Conservation (phyloP, 2,888 invertebrate species). For the Drosophila suboccidentalis region DNA sequence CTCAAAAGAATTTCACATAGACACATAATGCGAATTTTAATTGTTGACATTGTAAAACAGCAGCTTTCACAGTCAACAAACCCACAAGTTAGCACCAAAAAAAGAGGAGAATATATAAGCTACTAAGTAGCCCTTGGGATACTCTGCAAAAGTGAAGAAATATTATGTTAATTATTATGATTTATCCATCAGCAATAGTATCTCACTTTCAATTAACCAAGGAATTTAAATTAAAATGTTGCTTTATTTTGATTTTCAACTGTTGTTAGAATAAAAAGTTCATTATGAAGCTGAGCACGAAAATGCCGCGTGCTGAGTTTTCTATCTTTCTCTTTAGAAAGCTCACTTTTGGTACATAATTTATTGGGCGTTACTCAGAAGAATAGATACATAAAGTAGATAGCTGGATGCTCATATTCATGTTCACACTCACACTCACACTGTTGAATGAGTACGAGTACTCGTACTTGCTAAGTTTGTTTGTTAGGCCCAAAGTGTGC, state of each 20-base stretch:
- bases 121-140: not conserved
- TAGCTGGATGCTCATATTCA: slow-evolving; percentile 30
- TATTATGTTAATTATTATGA: not conserved
- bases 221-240: slow-evolving; percentile 25
- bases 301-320: slow-evolving; percentile 16
- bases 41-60: slow-evolving; percentile 36
- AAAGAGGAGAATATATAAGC: not conserved
- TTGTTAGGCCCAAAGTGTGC: slow-evolving; percentile 46
- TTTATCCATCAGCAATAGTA: not conserved
- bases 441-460: slow-evolving; percentile 19
- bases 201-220: slow-evolving; percentile 2
- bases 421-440: slow-evolving; percentile 10
- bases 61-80: slow-evolving; percentile 36
- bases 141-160: not conserved
- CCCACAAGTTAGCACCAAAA: slow-evolving; percentile 4
- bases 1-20: slow-evolving; percentile 57
- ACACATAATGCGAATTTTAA: slow-evolving; percentile 42
- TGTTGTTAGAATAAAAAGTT: slow-evolving; percentile 6
- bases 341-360: slow-evolving; percentile 69
- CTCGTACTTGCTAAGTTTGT: slow-evolving; percentile 13
- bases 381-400: slow-evolving; percentile 54
- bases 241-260: not conserved
- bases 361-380: slow-evolving; percentile 79
- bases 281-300: slow-evolving; percentile 3
- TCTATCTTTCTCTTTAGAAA: slow-evolving; percentile 69